A percentile compares a stretch with the other conserved stretches of the same genome.
phyloP scores from a whole-genome alignment of 2,797 vertebrate genomes.

The Oreortyx pictus region DNA sequence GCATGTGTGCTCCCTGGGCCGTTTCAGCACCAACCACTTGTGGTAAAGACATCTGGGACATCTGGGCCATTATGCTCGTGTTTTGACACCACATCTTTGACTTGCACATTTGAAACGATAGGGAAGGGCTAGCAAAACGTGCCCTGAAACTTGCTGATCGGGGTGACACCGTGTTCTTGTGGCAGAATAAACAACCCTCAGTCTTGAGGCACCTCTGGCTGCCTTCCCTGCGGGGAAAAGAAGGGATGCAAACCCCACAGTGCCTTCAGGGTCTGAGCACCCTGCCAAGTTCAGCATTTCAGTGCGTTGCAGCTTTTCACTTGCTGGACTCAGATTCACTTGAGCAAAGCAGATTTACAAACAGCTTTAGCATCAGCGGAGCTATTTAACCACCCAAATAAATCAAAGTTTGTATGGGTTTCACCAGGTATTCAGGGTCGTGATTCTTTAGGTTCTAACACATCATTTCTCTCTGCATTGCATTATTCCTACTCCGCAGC shows the following conservation, averaged over 20 bases:
- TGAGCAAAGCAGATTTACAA: not conserved
- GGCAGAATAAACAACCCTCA: not conserved
- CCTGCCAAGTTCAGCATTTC: not conserved
- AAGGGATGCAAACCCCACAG: not conserved
- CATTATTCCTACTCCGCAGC: not conserved
- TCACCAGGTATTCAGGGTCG: not conserved
- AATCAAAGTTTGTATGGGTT: not conserved
- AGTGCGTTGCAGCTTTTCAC: not conserved
- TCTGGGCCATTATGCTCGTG: not conserved
- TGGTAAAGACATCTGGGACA: not conserved
- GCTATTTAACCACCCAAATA: not conserved
- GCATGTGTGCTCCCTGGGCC: not conserved
- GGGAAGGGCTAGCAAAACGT: not conserved
- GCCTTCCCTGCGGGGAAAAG: not conserved
- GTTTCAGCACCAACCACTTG: not conserved
- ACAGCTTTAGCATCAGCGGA: not conserved
- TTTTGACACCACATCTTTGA: conserved; percentile 7
- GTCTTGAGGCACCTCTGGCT: not conserved
- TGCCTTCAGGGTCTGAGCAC: not conserved
- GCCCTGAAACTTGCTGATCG: not conserved
- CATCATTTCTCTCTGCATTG: not conserved
- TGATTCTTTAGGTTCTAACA: not conserved
- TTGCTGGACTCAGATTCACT: not conserved
- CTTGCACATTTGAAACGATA: not conserved
- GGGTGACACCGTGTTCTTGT: not conserved